Evolutionary conservation across 2,113 vertebrate species (phyloP).

Genomic region (Typhlomys cinereus): DNA sequence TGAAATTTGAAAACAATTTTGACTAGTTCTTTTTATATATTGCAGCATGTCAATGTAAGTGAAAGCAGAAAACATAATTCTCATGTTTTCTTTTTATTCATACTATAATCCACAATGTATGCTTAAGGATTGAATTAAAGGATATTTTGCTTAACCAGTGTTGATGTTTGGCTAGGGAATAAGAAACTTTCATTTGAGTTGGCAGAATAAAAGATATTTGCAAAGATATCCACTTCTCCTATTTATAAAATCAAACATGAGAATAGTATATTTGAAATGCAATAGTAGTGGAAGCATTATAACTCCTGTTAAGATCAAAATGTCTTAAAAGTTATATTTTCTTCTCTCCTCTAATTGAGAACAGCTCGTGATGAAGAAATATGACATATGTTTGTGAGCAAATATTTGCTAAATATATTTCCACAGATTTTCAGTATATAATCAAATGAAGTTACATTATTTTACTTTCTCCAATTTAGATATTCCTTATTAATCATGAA

Average conservation of each 20-base stretch:
- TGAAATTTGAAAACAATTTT: background rate
- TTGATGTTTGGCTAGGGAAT: background rate
- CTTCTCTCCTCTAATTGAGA: background rate
- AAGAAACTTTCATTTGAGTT: background rate
- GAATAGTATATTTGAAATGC: background rate
- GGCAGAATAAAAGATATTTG: background rate
- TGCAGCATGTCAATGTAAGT: too few species aligned
- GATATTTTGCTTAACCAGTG: background rate
- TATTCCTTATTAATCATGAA: background rate
- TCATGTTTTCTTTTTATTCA: too few species aligned
- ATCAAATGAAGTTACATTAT: background rate
- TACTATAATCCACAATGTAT: too few species aligned
- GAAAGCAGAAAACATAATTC: too few species aligned
- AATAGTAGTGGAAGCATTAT: background rate
- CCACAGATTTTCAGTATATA: background rate
- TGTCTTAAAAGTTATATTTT: background rate
- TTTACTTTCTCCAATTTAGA: background rate
- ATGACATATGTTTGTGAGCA: background rate
- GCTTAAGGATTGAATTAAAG: background rate
- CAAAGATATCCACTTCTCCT: too few species aligned
- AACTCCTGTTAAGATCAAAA: background rate
- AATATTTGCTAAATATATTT: background rate
- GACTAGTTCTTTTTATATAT: background rate
- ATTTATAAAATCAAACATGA: too few species aligned
- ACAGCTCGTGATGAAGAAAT: background rate